Base-by-base conservation (phyloP, 2,888 invertebrate genomes). In the Philonicus albiceps region DNA sequence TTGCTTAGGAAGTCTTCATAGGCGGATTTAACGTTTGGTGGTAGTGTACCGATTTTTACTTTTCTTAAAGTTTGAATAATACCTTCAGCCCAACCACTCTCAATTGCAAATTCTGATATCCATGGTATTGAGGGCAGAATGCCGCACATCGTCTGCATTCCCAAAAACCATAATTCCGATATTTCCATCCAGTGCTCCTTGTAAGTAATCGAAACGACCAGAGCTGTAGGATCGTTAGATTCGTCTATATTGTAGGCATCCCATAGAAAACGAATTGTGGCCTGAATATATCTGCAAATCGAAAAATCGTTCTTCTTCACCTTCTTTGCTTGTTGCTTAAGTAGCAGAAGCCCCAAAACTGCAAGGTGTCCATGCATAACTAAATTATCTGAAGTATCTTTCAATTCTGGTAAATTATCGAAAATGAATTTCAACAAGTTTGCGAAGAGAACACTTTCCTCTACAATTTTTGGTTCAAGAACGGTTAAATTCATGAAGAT, bases 1-100 rank as follows among this genome's bases (percentile, higher is more conserved):
- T 96, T 96, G 89, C 96, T 96, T 5, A 98, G 93, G 91, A 98
- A 96, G 92, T 98, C 97, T 92, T 98, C 98, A 93, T 96, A 98
- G 37, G 97, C 97, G 34, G 96, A 96, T 90, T 97, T 97, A 0
- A 97, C 96, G 91, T 97, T 97, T 0, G 96, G 95, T 49, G 96
- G 96, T 80, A 98, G 93, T 2, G 96, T 95, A 85, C 97, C 97
- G 89, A 96, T 94, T 92, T 96, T 96, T 0, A 97, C 97, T 92
- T 96, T 96, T 88, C 95, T 95, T 88, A 98, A 93, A 89, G 96
- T 96, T 90, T 95, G 95, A 84, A 97, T 94, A 86, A 98, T 97
- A 13, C 97, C 97, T 91, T 97, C 96, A 3, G 97, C 96, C 97
- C 98, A 98, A n/a, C 98, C 98, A 91, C 97, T 97, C 90, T 98